Percentiles rank a stretch among this genome's conserved stretches.
These are phyloP conservation scores for Euschistus heros DNA, from an alignment of 1,140 invertebrate species.

Conservation along the genomic window DNA sequence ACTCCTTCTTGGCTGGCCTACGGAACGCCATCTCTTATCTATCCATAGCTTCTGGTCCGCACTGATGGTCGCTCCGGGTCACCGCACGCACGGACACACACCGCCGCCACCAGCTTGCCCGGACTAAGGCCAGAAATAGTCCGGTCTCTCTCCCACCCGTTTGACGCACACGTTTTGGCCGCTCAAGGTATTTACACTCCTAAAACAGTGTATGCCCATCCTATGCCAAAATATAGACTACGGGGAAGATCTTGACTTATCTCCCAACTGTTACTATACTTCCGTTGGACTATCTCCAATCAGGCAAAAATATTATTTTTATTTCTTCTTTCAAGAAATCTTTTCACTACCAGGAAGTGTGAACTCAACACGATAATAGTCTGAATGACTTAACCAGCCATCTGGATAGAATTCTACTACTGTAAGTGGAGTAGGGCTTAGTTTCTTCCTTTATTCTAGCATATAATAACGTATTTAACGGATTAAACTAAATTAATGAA, in stretches of 20 bases:
- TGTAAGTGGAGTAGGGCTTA: too few relatives aligned
- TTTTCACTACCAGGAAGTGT: too few relatives aligned
- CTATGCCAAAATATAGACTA: too few relatives aligned
- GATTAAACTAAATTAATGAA: too few relatives aligned
- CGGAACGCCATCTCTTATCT: background rate
- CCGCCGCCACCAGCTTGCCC: background rate
- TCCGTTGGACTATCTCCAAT: background rate
- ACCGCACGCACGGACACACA: background rate
- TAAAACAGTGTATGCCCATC: background rate
- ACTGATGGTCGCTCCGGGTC: background rate
- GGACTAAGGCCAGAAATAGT: background rate
- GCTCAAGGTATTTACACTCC: background rate
- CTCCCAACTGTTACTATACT: background rate
- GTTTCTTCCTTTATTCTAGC: too few relatives aligned
- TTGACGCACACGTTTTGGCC: background rate
- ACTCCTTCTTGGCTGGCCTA: conserved; percentile 2
- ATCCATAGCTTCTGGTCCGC: background rate
- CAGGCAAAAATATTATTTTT: too few relatives aligned
- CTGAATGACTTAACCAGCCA: too few relatives aligned
- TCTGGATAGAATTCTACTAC: too few relatives aligned
- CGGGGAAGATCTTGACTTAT: too few relatives aligned
- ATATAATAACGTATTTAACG: too few relatives aligned
- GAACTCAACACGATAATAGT: too few relatives aligned
- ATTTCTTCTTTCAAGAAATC: too few relatives aligned
- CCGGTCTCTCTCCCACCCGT: background rate